These are phyloP conservation scores for Melitaea cinxia DNA, from an alignment of 1,140 invertebrate genomes.

Conservation along the genomic window DNA sequence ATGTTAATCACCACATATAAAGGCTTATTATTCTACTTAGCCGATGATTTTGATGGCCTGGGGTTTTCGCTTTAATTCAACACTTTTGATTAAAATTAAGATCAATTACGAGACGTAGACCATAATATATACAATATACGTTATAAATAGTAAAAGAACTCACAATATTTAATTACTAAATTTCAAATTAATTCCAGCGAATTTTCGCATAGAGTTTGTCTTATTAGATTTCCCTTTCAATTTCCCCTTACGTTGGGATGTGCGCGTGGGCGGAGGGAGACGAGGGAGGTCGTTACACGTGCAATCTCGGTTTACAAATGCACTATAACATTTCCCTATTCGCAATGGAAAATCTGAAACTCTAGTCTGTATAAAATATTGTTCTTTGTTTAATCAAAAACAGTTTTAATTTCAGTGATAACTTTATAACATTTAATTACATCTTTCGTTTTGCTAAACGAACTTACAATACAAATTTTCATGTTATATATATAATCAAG, in stretches of 20 bases:
- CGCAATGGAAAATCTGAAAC: slow-evolving; percentile 8
- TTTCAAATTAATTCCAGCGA: neutral
- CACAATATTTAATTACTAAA: neutral
- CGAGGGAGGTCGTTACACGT: slow-evolving; percentile 20
- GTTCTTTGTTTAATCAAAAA: neutral
- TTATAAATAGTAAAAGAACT: no score
- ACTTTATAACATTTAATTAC: neutral
- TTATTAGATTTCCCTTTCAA: slow-evolving; percentile 28
- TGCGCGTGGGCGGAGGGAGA: slow-evolving; percentile 10
- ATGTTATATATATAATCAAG: neutral
- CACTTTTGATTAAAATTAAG: no score
- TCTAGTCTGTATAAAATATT: neutral
- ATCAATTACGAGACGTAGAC: no score
- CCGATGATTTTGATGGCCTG: no score
- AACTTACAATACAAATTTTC: neutral
- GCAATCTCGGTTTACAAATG: slow-evolving; percentile 20
- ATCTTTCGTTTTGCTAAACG: neutral
- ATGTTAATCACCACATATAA: no score
- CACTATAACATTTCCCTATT: slow-evolving; percentile 8
- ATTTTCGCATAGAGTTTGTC: neutral
- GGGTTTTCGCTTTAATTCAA: no score
- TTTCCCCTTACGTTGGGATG: slow-evolving; percentile 1
- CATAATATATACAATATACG: no score
- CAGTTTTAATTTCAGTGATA: neutral
- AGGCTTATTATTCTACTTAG: no score